Conservation (phyloP, 1,140 invertebrate species). For the Calephelis virginiensis region DNA sequence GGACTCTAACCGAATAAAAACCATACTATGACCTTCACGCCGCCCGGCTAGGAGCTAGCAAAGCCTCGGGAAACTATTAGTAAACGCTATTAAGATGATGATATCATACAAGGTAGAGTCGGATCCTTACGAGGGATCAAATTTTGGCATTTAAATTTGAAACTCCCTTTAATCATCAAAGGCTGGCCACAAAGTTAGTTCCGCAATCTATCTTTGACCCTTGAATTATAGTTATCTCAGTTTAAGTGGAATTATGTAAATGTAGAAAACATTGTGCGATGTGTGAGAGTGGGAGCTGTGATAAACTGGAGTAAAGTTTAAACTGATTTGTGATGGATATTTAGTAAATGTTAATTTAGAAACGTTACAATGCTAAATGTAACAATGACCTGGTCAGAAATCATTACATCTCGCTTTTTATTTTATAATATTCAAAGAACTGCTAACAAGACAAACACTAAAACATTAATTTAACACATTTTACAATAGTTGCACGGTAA, state of each 20-base stretch:
- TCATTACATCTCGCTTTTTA: too few relatives aligned
- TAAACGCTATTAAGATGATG: too few relatives aligned
- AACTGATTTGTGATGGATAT: neutral
- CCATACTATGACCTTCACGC: too few relatives aligned
- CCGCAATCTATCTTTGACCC: constrained; percentile 10
- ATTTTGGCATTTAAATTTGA: constrained; percentile 2
- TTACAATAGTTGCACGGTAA: too few relatives aligned
- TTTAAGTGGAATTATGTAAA: constrained; percentile 14
- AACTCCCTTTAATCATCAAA: constrained; percentile 10
- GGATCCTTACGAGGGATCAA: neutral
- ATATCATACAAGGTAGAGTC: neutral
- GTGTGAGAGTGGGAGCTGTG: neutral
- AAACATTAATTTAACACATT: too few relatives aligned
- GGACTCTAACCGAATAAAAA: too few relatives aligned
- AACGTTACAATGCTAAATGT: neutral
- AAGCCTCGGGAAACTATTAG: too few relatives aligned
- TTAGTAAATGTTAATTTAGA: neutral
- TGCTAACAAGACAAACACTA: too few relatives aligned
- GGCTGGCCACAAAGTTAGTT: constrained; percentile 3
- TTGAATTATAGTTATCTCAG: constrained; percentile 5
- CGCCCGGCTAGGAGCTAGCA: too few relatives aligned
- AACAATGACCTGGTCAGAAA: too few relatives aligned
- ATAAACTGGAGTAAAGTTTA: neutral
- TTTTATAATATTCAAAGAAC: too few relatives aligned
- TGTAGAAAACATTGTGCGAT: neutral